Conservation (phyloP, 2,888 invertebrate genomes). For the Linnaemya vulpina region DNA sequence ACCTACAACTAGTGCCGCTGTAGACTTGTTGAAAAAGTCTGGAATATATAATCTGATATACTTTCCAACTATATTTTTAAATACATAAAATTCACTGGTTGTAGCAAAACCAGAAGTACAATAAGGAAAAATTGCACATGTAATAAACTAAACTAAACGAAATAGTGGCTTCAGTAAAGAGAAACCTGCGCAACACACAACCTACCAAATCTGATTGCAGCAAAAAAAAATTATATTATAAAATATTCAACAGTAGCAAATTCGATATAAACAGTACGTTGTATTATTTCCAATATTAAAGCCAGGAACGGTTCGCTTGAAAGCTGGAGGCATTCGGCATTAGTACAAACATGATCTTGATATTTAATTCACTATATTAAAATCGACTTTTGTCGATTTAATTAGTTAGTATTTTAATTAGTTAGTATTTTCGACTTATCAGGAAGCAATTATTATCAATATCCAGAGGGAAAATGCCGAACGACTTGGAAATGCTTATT, state of each 20-base stretch:
- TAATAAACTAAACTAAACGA: constrained; percentile 33
- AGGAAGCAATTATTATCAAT: too few relatives aligned
- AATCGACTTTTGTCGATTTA: too few relatives aligned
- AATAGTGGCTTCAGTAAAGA: constrained; percentile 18
- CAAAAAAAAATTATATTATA: too few relatives aligned
- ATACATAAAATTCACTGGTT: neutral
- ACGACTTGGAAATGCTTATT: too few relatives aligned
- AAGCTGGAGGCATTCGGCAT: too few relatives aligned
- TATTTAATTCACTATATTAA: too few relatives aligned
- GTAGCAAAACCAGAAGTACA: neutral
- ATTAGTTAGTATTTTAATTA: too few relatives aligned
- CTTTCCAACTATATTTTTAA: neutral
- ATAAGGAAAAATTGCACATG: neutral
- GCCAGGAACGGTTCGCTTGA: too few relatives aligned
- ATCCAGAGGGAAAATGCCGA: too few relatives aligned
- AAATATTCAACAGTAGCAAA: neutral
- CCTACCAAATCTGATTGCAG: neutral
- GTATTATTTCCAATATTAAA: neutral
- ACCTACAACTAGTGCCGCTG: neutral
- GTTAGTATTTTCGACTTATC: too few relatives aligned
- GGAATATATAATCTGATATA: constrained; percentile 27
- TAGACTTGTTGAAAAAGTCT: constrained; percentile 18
- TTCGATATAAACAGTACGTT: neutral
- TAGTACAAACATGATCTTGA: too few relatives aligned
- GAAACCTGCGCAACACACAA: constrained; percentile 18